Evolutionary conservation across 2,888 invertebrate genomes (phyloP).

Genomic region (Vanessa cardui): DNA sequence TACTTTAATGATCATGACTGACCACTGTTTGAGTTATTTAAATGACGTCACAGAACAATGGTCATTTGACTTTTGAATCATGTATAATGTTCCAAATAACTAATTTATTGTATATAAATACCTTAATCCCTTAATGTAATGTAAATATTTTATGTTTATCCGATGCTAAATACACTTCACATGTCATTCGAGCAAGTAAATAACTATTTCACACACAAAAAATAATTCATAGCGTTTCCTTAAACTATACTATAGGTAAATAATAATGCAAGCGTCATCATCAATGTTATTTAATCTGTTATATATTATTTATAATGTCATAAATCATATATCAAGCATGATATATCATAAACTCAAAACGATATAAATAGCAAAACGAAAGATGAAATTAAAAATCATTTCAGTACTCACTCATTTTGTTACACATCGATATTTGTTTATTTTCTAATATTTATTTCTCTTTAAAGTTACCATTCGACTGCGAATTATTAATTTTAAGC

Average conservation of each 20-base stretch:
- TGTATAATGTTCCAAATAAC: conserved; percentile 2
- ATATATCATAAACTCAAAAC: not conserved
- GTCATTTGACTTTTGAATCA: not conserved
- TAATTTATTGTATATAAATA: conserved; percentile 9
- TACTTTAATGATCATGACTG: not conserved
- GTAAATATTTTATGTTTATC: conserved; percentile 2
- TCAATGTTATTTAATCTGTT: not conserved
- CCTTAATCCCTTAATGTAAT: not conserved
- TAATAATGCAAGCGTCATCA: not conserved
- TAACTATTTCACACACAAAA: not conserved
- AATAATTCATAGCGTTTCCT: no score
- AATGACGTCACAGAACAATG: not conserved
- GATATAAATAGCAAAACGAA: no score
- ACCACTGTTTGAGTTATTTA: not conserved
- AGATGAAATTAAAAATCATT: no score
- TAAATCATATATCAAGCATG: not conserved
- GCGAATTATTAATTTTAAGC: no score
- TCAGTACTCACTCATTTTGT: no score
- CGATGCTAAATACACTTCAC: conserved; percentile 6
- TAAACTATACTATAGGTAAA: not conserved
- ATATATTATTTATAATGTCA: not conserved
- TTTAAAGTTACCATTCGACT: no score
- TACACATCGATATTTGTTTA: no score
- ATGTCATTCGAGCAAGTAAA: not conserved
- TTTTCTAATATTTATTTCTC: no score